Evolutionary conservation across 2,797 vertebrate genomes (phyloP), one percentile per base, ranked within the genome.

Genomic region (Triplophysa yarkandensis): DNA sequence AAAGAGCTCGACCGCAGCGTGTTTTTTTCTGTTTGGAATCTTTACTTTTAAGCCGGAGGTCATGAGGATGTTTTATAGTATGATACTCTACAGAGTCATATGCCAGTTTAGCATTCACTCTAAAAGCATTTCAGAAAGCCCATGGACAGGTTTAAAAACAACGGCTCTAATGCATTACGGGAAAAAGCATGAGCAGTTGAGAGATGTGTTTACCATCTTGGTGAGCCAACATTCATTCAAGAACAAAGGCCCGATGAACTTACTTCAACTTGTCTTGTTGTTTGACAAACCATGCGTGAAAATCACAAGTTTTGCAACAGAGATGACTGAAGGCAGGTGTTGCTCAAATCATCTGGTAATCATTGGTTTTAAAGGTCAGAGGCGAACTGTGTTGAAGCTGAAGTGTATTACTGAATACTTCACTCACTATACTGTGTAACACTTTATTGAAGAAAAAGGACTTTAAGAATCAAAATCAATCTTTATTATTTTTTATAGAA

Each of bases 21-120:
- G 44, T 50, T 28, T 69, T n/a, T 62, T 34, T 54, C 60, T 54
- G 21, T 73, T 68, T 4, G 11, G 19, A 34, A 60, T 34, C 46
- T 13, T 34, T 0, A 52, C 9, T 72, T 63, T 28, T 4, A 54
- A 30, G n/a, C 17, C 54, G 46, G 16, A 48, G 55, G 55, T 71
- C 43, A 44, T 44, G 28, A 50, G 23, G 16, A 19, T 9, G 6
- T 1, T 8, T 8, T 6, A n/a, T n/a, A n/a, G n/a, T 48, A 48
- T n/a, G 21, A 7, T 19, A 48, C n/a, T 19, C 4, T n/a, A 7
- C 36, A 46, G n/a, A 27, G 13, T 28, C 52, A 30, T 28, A 6
- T 16, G 8, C 4, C 54, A 7, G 28, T 17, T 11, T 28, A 13
- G 28, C 27, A 25, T 55, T 28, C 54, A 55, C 54, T 28, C 11